Evolutionary conservation across 2,113 vertebrate genomes (phyloP).

Genomic region (Myanophis thanlyinensis): DNA sequence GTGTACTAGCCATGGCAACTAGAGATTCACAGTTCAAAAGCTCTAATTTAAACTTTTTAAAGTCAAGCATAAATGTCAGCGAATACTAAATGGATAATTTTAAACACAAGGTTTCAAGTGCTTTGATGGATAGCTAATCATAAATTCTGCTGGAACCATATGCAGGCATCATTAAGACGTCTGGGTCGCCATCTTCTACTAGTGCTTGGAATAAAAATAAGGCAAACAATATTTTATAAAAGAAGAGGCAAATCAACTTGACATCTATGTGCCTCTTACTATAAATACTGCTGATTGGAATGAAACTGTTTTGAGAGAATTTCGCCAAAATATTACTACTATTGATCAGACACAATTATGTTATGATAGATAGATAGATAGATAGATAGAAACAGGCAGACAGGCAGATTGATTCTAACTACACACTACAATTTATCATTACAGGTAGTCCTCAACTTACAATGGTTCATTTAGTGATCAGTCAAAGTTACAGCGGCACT

Average conservation of each 20-base stretch:
- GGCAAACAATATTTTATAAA: not conserved
- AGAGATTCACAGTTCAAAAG: constrained; percentile 11
- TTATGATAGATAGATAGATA: not conserved
- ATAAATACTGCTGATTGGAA: not conserved
- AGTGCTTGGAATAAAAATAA: constrained; percentile 18
- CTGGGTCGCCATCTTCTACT: not conserved
- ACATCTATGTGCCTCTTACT: not conserved
- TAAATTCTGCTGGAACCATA: constrained; percentile 14
- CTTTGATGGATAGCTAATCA: constrained; percentile 25
- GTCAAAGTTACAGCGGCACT: not conserved
- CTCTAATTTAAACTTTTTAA: constrained; percentile 24
- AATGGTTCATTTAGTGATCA: not conserved
- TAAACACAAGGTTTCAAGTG: constrained; percentile 10
- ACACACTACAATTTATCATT: not conserved
- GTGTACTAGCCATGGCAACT: not conserved
- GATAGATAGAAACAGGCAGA: too few species aligned
- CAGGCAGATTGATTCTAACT: not conserved
- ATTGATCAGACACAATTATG: not conserved
- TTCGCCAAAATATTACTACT: not conserved
- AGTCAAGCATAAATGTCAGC: constrained; percentile 12
- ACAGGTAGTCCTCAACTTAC: not conserved
- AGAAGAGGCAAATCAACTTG: not conserved
- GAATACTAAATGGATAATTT: constrained; percentile 23
- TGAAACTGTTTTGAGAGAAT: not conserved
- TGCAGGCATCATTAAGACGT: constrained; percentile 14